Evolutionary conservation across 2,797 vertebrate genomes (phyloP).

Genomic region (Amniataba percoides): DNA sequence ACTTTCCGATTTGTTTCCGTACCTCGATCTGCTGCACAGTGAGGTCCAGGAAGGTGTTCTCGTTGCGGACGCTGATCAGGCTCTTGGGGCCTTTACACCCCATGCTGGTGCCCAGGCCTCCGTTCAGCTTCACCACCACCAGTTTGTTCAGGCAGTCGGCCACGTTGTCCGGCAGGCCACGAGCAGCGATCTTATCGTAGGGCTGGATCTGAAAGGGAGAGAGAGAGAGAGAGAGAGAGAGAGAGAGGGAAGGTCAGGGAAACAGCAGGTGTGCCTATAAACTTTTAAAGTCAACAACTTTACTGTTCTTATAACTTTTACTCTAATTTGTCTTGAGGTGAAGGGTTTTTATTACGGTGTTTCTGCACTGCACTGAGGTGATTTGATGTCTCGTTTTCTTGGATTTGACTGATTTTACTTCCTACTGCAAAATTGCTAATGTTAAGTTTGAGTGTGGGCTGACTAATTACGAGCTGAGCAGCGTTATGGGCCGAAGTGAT

Average conservation of each 20-base stretch:
- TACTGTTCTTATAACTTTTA: background rate
- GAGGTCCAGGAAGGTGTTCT: conserved; percentile 98
- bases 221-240: background rate
- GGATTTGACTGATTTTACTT: background rate
- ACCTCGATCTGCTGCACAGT: conserved; percentile 99
- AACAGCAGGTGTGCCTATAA: background rate
- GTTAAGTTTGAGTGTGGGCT: background rate
- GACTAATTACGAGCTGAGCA: conserved; percentile 16
- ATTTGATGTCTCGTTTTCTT: too few relatives aligned
- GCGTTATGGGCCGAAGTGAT: background rate
- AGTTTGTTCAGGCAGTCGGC: conserved; percentile 94
- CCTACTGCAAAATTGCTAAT: background rate
- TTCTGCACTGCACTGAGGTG: background rate
- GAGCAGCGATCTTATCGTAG: conserved; percentile 93
- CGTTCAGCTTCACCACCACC: conserved; percentile 98
- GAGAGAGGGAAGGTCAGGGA: background rate
- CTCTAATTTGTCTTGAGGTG: background rate
- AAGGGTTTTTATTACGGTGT: background rate
- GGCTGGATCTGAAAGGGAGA: conserved; percentile 90
- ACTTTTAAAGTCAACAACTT: background rate
- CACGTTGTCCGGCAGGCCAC: conserved; percentile 90
- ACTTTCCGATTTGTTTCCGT: background rate
- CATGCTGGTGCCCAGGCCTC: conserved; percentile 98
- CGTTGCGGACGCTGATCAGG: conserved; percentile 96
- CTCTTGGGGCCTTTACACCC: conserved; percentile 99